Conservation (phyloP, 2,888 invertebrate genomes). For the Odontothrips loti region DNA sequence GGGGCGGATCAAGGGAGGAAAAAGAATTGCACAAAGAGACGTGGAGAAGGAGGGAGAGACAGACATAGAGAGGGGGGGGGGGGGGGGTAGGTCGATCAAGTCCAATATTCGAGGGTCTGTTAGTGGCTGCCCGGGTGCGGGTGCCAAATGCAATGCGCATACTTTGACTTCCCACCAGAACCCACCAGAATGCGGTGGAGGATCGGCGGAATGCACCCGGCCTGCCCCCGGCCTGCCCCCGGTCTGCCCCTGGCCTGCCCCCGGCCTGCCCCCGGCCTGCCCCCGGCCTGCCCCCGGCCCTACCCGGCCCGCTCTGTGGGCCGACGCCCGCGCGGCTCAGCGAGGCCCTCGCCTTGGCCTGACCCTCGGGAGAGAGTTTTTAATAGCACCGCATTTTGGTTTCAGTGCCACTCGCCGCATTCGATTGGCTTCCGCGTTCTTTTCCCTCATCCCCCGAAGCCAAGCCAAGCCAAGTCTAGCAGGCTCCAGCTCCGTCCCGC, state of each 20-base stretch:
- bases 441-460: no score
- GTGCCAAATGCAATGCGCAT: constrained; percentile 21
- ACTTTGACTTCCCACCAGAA: constrained; percentile 17
- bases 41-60: not conserved
- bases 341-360: no score
- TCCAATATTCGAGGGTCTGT: not conserved
- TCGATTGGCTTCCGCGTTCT: not conserved
- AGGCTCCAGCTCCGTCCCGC: no score
- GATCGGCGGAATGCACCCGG: not conserved
- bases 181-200: not conserved
- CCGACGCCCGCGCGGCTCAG: no score
- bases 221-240: not conserved
- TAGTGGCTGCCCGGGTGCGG: not conserved
- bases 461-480: no score
- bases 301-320: no score
- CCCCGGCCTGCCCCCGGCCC: no score
- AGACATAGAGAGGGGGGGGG: not conserved
- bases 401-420: not conserved
- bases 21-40: not conserved
- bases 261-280: no score
- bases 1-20: not conserved
- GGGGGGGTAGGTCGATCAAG: not conserved
- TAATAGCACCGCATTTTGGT: constrained; percentile 11
- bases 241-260: no score
- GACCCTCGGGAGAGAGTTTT: not conserved